These are phyloP conservation scores for Boloria selene DNA, from an alignment of 2,888 invertebrate species.

Conservation along the genomic window DNA sequence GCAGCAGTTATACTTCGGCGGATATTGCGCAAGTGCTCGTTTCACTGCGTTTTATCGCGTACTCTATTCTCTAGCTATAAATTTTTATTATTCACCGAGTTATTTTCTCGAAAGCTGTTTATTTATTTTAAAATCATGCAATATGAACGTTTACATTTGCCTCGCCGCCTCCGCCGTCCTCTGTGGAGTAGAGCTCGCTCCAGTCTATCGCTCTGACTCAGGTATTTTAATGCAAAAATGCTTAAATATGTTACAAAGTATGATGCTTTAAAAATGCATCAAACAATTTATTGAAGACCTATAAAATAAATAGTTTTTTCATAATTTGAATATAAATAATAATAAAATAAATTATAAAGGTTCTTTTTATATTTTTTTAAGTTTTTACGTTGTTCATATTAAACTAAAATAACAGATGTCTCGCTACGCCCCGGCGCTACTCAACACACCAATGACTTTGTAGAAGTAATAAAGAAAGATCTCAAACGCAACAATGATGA, in stretches of 20 bases:
- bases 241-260: no score
- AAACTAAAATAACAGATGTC: neutral
- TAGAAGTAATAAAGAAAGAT: conserved; percentile 49
- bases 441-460: conserved; percentile 39
- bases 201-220: neutral
- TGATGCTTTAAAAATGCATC: no score
- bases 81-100: conserved; percentile 31
- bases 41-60: conserved; percentile 33
- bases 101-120: conserved; percentile 22
- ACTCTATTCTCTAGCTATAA: conserved; percentile 29
- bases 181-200: neutral
- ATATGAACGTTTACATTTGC: conserved; percentile 14
- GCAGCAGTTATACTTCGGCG: conserved; percentile 28
- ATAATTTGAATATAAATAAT: neutral
- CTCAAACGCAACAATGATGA: conserved; percentile 59
- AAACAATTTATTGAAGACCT: no score
- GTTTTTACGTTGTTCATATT: neutral
- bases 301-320: no score
- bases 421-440: neutral
- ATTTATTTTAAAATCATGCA: conserved; percentile 22
- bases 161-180: neutral
- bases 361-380: neutral
- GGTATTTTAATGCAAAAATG: neutral
- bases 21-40: conserved; percentile 35
- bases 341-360: no score